phyloP scores from a whole-genome alignment of 2,113 vertebrate species.

The Colossoma macropomum region DNA sequence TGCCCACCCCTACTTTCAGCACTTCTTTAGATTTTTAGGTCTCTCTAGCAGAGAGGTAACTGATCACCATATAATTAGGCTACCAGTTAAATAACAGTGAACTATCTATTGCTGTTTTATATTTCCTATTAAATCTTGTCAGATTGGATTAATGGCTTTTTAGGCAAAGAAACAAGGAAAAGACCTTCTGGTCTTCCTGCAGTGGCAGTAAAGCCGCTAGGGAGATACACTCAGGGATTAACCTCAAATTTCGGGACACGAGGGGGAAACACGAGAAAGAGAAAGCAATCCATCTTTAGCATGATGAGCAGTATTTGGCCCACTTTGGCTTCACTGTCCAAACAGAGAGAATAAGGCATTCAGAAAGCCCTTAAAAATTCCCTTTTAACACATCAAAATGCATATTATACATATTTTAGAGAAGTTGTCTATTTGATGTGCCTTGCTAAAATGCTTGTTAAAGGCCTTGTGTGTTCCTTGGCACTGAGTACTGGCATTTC shows the following conservation, averaged over 20 bases:
- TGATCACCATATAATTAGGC: neutral
- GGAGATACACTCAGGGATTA: neutral
- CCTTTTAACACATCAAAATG: neutral
- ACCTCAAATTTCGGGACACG: neutral
- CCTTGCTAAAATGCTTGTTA: neutral
- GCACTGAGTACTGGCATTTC: neutral
- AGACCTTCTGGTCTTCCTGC: neutral
- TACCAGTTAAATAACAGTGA: neutral
- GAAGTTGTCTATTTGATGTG: neutral
- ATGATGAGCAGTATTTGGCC: neutral
- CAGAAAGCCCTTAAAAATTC: neutral
- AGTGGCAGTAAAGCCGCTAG: neutral
- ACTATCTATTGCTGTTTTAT: neutral
- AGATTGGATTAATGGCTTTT: neutral
- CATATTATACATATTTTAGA: slow-evolving; percentile 3
- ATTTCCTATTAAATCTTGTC: neutral
- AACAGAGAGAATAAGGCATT: neutral
- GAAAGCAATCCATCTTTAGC: neutral
- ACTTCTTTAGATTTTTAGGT: too few relatives aligned
- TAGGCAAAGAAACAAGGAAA: neutral
- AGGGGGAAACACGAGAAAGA: neutral
- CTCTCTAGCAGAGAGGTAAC: too few relatives aligned
- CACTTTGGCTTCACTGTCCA: neutral
- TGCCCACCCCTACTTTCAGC: too few relatives aligned
- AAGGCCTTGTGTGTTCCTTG: neutral